Evolutionary conservation across 2,888 invertebrate species (phyloP).

Genomic region (Drosophila merina): DNA sequence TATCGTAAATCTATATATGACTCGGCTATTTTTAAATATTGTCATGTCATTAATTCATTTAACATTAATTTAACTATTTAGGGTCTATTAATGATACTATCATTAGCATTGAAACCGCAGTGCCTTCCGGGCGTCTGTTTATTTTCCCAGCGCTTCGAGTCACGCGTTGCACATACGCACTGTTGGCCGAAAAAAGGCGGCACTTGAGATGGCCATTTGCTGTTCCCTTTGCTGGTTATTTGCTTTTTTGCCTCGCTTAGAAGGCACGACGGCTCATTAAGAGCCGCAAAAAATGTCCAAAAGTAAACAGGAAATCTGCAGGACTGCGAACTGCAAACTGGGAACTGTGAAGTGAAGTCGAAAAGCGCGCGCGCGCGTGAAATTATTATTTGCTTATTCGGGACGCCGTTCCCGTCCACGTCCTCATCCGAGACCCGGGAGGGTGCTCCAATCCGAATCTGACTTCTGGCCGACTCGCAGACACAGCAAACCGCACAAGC

Average conservation of each 20-base stretch:
- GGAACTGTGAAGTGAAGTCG: slow-evolving; percentile 37
- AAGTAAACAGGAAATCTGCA: slow-evolving; percentile 72
- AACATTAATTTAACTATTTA: no score
- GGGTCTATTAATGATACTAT: no score
- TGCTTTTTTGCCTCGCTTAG: slow-evolving; percentile 31
- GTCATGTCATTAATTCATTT: no score
- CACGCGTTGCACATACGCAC: slow-evolving; percentile 73
- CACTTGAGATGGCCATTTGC: slow-evolving; percentile 18
- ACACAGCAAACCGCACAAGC: slow-evolving; percentile 42
- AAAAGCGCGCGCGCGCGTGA: slow-evolving; percentile 61
- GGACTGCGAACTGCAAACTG: slow-evolving; percentile 40
- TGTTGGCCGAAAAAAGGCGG: slow-evolving; percentile 44
- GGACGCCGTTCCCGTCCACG: slow-evolving; percentile 1
- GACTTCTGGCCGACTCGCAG: slow-evolving; percentile 13
- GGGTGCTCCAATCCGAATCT: not conserved
- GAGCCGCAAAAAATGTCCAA: slow-evolving; percentile 36
- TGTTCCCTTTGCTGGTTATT: slow-evolving; percentile 33
- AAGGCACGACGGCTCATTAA: slow-evolving; percentile 60
- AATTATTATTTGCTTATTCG: slow-evolving; percentile 57
- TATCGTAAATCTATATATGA: no score
- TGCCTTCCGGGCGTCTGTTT: slow-evolving; percentile 46
- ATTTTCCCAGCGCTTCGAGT: slow-evolving; percentile 59
- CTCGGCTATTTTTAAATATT: no score
- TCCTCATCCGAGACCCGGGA: no score
- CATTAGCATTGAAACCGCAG: not conserved